Evolutionary conservation across 2,888 invertebrate genomes (phyloP).

Genomic region (Mystacides longicornis): DNA sequence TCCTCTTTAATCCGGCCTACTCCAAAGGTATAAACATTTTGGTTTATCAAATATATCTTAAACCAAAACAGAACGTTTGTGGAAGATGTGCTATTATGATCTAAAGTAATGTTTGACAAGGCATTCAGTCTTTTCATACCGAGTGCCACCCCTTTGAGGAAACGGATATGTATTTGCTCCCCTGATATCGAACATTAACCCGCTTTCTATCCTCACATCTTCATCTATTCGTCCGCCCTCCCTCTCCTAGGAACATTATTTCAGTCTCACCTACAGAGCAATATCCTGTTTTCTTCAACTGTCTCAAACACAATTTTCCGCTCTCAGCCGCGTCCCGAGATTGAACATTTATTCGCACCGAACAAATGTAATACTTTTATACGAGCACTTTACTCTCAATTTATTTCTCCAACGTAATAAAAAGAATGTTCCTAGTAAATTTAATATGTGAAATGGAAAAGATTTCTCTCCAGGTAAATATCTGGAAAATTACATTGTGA

Average conservation of each 20-base stretch:
- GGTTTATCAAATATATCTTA: no score
- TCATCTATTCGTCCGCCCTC: background rate
- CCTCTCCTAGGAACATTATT: background rate
- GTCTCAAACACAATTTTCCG: conserved; percentile 4
- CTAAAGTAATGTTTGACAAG: no score
- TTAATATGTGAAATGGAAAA: conserved; percentile 1
- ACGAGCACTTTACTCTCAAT: conserved; percentile 2
- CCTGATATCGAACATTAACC: background rate
- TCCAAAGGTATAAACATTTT: no score
- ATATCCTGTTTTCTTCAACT: conserved; percentile 4
- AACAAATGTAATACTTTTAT: conserved; percentile 1
- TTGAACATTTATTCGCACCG: conserved; percentile 2
- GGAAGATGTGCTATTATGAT: no score
- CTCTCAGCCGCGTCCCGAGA: background rate
- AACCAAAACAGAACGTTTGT: no score
- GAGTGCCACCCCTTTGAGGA: no score
- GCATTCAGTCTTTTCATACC: no score
- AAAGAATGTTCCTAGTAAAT: conserved; percentile 1
- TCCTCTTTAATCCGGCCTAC: no score
- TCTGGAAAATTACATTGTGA: background rate
- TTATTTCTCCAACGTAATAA: conserved; percentile 1
- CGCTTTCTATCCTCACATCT: conserved; percentile 1
- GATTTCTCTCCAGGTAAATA: background rate
- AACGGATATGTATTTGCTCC: background rate
- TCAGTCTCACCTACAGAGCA: conserved; percentile 1